These are phyloP conservation scores for Elanoides forficatus DNA, from an alignment of 2,113 vertebrate species.

Conservation along the genomic window DNA sequence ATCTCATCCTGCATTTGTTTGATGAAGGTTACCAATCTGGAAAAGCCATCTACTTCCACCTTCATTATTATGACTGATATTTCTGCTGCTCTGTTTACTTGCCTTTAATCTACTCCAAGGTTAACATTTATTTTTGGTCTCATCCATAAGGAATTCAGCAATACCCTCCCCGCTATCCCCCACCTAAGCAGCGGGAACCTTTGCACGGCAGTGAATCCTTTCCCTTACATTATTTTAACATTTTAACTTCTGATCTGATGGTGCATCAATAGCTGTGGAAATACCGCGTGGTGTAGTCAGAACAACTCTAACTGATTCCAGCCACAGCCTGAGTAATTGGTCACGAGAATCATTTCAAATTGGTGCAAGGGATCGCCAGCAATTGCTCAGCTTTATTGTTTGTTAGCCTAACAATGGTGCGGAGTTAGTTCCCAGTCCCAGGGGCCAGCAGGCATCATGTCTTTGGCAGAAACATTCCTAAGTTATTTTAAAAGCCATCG, in stretches of 20 bases:
- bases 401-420: neutral
- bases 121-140: neutral
- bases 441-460: neutral
- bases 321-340: neutral
- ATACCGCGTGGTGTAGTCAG: neutral
- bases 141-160: neutral
- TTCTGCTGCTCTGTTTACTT: neutral
- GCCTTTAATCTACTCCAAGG: constrained; percentile 39
- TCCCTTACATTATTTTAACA: accelerated
- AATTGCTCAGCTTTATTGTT: neutral
- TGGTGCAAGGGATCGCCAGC: neutral
- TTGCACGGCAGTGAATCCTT: neutral
- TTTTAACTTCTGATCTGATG: neutral
- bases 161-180: neutral
- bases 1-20: constrained; percentile 18
- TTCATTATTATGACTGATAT: constrained; percentile 29
- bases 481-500: neutral
- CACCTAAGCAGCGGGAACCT: neutral
- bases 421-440: neutral
- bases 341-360: neutral
- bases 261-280: neutral
- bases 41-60: constrained; percentile 1
- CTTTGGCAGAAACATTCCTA: neutral
- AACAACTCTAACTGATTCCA: neutral
- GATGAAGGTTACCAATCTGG: constrained; percentile 39